Evolutionary conservation across 2,113 vertebrate genomes (phyloP).

Genomic region (Pycnonotus jocosus): DNA sequence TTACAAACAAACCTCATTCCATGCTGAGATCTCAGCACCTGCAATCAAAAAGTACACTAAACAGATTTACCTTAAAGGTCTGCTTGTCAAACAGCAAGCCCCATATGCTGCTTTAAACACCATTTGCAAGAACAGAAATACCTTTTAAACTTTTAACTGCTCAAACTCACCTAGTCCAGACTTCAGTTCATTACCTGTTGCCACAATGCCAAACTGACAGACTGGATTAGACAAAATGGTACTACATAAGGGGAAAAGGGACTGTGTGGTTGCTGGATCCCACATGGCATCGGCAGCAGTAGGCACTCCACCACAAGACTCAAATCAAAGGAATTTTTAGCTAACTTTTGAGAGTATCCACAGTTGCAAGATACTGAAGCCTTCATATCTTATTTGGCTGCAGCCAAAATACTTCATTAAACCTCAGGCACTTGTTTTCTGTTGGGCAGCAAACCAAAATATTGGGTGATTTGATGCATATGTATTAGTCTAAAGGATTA

Average conservation of each 20-base stretch:
- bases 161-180: background rate
- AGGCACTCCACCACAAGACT: background rate
- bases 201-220: background rate
- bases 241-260: background rate
- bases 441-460: background rate
- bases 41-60: background rate
- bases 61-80: background rate
- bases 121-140: background rate
- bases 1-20: background rate
- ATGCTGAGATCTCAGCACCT: background rate
- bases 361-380: background rate
- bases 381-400: background rate
- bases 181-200: background rate
- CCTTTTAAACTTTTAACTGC: background rate
- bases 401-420: background rate
- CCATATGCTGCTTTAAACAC: background rate
- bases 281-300: rapidly evolving
- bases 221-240: background rate
- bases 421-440: background rate
- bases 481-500: background rate
- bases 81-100: background rate
- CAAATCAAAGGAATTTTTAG: background rate
- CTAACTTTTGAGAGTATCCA: background rate
- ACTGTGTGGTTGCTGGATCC: background rate
- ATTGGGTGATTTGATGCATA: background rate